Evolutionary conservation across 2,888 invertebrate species (phyloP).

Genomic region (Ophion obscuratus): DNA sequence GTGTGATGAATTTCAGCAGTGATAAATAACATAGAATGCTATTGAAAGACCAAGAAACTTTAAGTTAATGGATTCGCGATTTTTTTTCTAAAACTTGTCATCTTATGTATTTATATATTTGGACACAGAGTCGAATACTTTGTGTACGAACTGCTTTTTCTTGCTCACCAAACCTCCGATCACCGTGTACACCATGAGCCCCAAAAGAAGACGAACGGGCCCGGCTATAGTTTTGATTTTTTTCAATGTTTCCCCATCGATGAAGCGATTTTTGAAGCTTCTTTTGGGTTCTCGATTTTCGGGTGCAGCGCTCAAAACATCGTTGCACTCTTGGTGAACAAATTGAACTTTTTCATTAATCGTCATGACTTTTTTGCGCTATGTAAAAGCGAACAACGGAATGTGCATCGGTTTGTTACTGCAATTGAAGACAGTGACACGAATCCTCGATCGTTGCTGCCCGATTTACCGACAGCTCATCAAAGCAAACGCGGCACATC

Average conservation of each 20-base stretch:
- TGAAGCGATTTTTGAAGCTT: slow-evolving; percentile 30
- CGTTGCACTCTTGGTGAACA: slow-evolving; percentile 54
- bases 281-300: slow-evolving; percentile 5
- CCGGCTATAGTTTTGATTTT: slow-evolving; percentile 88
- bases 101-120: neutral
- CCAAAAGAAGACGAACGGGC: slow-evolving; percentile 90
- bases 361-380: slow-evolving; percentile 36
- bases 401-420: no score
- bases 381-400: neutral
- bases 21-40: no score
- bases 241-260: slow-evolving; percentile 55
- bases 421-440: no score
- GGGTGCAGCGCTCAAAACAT: slow-evolving; percentile 37
- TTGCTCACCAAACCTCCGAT: slow-evolving; percentile 91
- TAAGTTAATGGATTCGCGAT: neutral
- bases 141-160: slow-evolving; percentile 46
- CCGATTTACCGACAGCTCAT: neutral
- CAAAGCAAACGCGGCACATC: neutral
- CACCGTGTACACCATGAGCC: slow-evolving; percentile 91
- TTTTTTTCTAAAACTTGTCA: neutral
- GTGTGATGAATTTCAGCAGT: no score
- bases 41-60: no score
- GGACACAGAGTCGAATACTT: neutral
- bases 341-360: slow-evolving; percentile 56
- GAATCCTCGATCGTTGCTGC: neutral